phyloP scores from a whole-genome alignment of 2,113 vertebrate species.

The Labrus mixtus region DNA sequence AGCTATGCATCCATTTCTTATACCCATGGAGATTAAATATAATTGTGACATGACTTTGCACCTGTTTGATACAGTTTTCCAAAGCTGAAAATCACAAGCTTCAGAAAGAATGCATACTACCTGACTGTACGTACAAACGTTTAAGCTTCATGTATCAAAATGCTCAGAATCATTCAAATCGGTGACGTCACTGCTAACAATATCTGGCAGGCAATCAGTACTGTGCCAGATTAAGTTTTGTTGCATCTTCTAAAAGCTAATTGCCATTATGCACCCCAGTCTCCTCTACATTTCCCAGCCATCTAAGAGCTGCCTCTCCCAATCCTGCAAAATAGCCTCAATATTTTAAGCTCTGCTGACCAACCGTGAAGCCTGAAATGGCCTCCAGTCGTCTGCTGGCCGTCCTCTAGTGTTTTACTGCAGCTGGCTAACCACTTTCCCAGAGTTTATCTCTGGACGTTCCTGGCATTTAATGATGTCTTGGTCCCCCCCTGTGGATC shows the following conservation, averaged over 20 bases:
- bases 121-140: too few species aligned
- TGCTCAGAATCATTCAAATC: neutral
- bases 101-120: neutral
- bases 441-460: conserved; percentile 60
- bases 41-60: too few species aligned
- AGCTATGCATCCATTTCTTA: too few species aligned
- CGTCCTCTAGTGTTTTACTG: conserved; percentile 72
- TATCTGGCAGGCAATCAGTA: conserved; percentile 3
- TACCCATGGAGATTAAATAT: too few species aligned
- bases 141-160: too few species aligned
- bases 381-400: conserved; percentile 50
- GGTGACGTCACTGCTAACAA: conserved; percentile 5
- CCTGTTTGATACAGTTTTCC: neutral
- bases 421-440: conserved; percentile 54
- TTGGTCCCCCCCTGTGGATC: conserved; percentile 41
- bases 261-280: conserved; percentile 21
- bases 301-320: conserved; percentile 21
- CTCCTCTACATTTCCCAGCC: conserved; percentile 8
- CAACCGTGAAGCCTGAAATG: conserved; percentile 50
- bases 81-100: neutral
- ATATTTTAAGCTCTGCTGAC: conserved; percentile 59
- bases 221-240: conserved; percentile 1
- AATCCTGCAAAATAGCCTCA: conserved; percentile 37
- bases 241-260: conserved; percentile 24
- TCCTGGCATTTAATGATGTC: conserved; percentile 70